phyloP scores from a whole-genome alignment of 2,113 vertebrate genomes.

The Brevimyrus niger region DNA sequence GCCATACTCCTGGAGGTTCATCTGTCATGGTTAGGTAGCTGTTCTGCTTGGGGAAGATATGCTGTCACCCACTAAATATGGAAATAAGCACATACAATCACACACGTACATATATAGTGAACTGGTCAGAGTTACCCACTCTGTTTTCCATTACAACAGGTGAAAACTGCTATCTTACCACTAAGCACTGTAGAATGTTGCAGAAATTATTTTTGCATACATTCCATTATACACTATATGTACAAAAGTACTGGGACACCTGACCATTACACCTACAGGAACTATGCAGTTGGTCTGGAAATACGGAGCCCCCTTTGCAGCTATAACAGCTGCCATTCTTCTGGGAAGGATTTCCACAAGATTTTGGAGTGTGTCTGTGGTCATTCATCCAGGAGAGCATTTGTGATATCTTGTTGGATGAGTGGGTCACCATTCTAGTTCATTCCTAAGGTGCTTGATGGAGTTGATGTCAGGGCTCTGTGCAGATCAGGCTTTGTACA shows the following conservation, averaged over 20 bases:
- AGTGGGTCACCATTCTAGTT: background rate
- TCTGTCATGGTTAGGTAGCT: constrained; percentile 47
- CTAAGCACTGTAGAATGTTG: background rate
- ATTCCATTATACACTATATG: background rate
- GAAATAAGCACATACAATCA: constrained; percentile 34
- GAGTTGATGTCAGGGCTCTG: background rate
- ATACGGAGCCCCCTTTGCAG: background rate
- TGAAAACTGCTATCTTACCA: background rate
- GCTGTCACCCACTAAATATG: constrained; percentile 58
- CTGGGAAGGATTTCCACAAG: background rate
- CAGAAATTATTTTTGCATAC: background rate
- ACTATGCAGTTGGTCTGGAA: background rate
- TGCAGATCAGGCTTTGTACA: background rate
- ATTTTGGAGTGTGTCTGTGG: background rate
- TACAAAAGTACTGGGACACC: background rate
- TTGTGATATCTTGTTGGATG: background rate
- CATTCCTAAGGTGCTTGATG: too few relatives aligned
- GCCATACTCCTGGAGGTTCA: constrained; percentile 41
- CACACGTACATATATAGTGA: background rate
- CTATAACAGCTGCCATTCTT: background rate
- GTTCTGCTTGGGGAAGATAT: constrained; percentile 50
- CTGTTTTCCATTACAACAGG: background rate
- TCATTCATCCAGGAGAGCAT: background rate
- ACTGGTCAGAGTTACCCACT: background rate
- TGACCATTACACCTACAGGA: background rate